Percentiles rank a stretch among this genome's conserved stretches.
These are phyloP conservation scores for Aythya baeri DNA, from an alignment of 2,113 vertebrate species.

Conservation along the genomic window DNA sequence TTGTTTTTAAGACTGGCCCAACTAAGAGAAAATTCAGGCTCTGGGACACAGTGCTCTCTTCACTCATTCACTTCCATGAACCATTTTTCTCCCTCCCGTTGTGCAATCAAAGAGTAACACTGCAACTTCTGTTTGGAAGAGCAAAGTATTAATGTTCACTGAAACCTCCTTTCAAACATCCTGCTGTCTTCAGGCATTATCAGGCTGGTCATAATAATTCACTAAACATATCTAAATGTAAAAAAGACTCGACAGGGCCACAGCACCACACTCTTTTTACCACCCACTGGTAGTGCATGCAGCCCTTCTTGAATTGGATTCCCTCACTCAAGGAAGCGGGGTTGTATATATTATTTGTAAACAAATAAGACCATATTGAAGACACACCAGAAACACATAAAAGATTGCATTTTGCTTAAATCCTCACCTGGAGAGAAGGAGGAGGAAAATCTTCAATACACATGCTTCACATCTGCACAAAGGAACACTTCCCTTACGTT, in stretches of 20 bases:
- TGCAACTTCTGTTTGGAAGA: not conserved
- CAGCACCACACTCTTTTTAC: not conserved
- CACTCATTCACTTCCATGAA: constrained; percentile 21
- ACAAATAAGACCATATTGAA: not conserved
- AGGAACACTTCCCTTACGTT: constrained; percentile 33
- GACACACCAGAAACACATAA: not conserved
- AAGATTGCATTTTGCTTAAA: not conserved
- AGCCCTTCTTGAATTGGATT: not conserved
- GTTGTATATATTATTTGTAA: not conserved
- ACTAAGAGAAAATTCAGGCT: constrained; percentile 26
- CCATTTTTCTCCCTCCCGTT: not conserved
- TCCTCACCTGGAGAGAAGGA: not conserved
- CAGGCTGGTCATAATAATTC: not conserved
- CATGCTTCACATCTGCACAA: constrained; percentile 24
- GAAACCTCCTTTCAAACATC: not conserved
- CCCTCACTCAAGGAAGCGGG: not conserved
- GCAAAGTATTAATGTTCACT: not conserved
- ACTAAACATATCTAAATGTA: not conserved
- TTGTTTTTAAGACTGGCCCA: constrained; percentile 26
- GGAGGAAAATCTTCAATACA: not conserved
- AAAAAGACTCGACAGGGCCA: not conserved
- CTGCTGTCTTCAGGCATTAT: not conserved
- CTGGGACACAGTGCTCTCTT: not conserved
- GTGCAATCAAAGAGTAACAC: not conserved
- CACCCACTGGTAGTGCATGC: not conserved